These are phyloP conservation scores for Andricus grossulariae DNA, from an alignment of 1,140 invertebrate genomes.

Conservation along the genomic window DNA sequence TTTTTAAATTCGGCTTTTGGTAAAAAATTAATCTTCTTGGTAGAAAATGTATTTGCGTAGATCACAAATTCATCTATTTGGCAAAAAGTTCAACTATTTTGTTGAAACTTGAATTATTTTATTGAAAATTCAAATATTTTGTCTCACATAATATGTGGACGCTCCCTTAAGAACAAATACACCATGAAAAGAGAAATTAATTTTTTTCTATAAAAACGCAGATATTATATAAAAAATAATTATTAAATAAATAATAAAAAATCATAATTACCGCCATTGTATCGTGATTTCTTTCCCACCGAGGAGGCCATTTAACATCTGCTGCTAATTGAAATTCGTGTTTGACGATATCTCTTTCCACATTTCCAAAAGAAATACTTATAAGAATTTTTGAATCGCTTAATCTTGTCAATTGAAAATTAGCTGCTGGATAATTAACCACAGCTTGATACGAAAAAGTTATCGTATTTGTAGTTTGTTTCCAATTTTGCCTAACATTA, in stretches of 20 bases:
- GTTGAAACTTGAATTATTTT: too few species aligned
- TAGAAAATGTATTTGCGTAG: too few species aligned
- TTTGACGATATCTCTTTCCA: slow-evolving; percentile 48
- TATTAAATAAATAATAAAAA: background rate
- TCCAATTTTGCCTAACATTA: slow-evolving; percentile 65
- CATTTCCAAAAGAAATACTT: slow-evolving; percentile 51
- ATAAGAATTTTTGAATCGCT: slow-evolving; percentile 58
- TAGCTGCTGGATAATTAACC: slow-evolving; percentile 47
- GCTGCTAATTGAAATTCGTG: slow-evolving; percentile 63
- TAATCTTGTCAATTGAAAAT: slow-evolving; percentile 58
- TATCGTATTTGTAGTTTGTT: slow-evolving; percentile 66
- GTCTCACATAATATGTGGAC: too few species aligned
- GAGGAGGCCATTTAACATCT: slow-evolving; percentile 69
- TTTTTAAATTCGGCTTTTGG: too few species aligned
- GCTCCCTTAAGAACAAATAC: too few species aligned
- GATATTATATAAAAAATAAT: background rate
- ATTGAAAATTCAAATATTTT: too few species aligned
- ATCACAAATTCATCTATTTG: too few species aligned
- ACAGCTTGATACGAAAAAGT: slow-evolving; percentile 59
- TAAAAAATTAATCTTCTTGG: too few species aligned
- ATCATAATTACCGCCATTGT: slow-evolving; percentile 56
- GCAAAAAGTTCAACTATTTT: too few species aligned
- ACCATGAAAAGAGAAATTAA: too few species aligned
- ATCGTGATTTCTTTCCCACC: slow-evolving; percentile 59
- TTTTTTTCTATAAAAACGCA: background rate